phyloP scores from a whole-genome alignment of 2,888 invertebrate species.

The Tetanocera ferruginea region DNA sequence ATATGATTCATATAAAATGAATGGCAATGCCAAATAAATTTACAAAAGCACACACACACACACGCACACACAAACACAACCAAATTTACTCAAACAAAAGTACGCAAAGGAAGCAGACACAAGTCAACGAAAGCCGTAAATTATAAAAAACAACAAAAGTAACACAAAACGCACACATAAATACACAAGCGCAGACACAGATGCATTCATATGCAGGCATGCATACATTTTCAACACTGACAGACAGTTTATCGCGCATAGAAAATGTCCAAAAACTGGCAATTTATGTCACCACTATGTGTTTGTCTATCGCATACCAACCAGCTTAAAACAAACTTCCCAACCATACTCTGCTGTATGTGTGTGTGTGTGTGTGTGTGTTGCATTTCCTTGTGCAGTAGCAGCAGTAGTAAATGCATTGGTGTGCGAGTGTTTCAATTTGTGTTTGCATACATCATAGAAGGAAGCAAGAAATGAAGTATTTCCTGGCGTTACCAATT shows the following conservation, averaged over 20 bases:
- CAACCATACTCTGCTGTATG: neutral
- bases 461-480: constrained; percentile 38
- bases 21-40: neutral
- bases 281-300: constrained; percentile 21
- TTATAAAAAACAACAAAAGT: constrained; percentile 28
- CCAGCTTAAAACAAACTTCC: neutral
- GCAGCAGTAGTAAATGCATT: constrained; percentile 34
- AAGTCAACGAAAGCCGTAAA: constrained; percentile 32
- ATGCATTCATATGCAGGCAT: neutral
- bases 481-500: constrained; percentile 29
- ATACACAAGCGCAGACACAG: constrained; percentile 14
- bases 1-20: constrained; percentile 20
- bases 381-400: constrained; percentile 46
- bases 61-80: neutral
- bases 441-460: constrained; percentile 36
- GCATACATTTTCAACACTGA: constrained; percentile 11
- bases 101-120: neutral
- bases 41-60: neutral
- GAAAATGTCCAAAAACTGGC: constrained; percentile 32
- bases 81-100: neutral
- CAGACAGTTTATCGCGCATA: constrained; percentile 39
- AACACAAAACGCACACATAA: neutral
- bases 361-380: neutral
- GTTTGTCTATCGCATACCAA: neutral
- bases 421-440: constrained; percentile 8